phyloP scores from a whole-genome alignment of 2,797 vertebrate genomes.

The Pristis pectinata region DNA sequence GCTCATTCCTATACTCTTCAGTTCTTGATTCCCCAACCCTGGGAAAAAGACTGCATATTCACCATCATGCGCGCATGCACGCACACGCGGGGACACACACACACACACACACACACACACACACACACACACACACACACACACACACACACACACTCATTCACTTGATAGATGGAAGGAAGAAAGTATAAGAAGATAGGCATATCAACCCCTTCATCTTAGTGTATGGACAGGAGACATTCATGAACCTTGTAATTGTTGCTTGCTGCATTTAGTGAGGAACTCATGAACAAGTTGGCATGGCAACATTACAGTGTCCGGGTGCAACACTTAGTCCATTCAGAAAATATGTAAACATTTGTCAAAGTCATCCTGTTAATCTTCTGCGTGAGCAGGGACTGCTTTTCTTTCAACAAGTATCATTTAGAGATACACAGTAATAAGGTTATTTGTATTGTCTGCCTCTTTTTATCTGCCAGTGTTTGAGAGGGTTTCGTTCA shows the following conservation, averaged over 20 bases:
- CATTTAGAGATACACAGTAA: background rate
- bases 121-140: too few species aligned
- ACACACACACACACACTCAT: too few species aligned
- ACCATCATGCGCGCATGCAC: too few species aligned
- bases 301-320: background rate
- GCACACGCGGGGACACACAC: too few species aligned
- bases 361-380: background rate
- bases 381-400: background rate
- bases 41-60: too few species aligned
- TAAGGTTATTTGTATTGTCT: background rate
- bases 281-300: background rate
- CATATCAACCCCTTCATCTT: background rate
- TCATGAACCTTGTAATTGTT: background rate
- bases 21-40: too few species aligned
- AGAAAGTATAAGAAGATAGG: background rate
- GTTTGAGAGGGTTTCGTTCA: background rate
- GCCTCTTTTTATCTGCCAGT: background rate
- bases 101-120: too few species aligned
- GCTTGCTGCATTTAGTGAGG: background rate
- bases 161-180: background rate
- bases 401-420: background rate
- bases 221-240: background rate
- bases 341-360: background rate
- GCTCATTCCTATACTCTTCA: too few species aligned
- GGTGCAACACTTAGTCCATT: background rate